Evolutionary conservation across 2,797 vertebrate species (phyloP).

Genomic region (Lutjanus argentimaculatus): DNA sequence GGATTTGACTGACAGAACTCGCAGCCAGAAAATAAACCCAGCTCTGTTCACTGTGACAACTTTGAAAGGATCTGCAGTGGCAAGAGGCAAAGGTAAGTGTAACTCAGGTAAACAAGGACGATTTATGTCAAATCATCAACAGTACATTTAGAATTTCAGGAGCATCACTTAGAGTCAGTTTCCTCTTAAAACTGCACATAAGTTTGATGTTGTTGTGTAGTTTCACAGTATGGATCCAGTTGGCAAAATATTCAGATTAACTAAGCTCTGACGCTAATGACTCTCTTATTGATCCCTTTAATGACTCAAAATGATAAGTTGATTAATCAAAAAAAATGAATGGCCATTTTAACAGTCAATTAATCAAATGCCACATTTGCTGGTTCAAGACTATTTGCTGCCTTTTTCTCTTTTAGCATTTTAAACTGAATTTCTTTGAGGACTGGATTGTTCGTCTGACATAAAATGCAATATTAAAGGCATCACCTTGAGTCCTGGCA

Average conservation of each 20-base stretch:
- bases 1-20: slow-evolving; percentile 26
- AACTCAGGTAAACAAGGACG: background rate
- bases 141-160: background rate
- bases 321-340: too few relatives aligned
- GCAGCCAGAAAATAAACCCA: slow-evolving; percentile 23
- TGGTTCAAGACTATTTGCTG: too few relatives aligned
- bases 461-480: too few relatives aligned
- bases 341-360: too few relatives aligned
- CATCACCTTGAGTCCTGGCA: too few relatives aligned
- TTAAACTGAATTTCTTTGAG: background rate
- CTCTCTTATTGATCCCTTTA: background rate
- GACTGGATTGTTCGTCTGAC: background rate
- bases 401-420: too few relatives aligned
- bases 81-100: slow-evolving; percentile 7
- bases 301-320: background rate
- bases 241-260: background rate
- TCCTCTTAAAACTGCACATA: background rate
- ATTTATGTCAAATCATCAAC: background rate
- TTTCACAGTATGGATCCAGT: background rate
- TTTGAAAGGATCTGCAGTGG: background rate
- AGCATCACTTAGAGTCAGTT: background rate
- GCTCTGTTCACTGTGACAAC: background rate
- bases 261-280: background rate
- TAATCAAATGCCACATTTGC: too few relatives aligned
- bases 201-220: background rate